Percentiles rank a stretch among this genome's conserved stretches.
These are phyloP conservation scores for Xestia ashworthii DNA, from an alignment of 2,888 invertebrate genomes.

Conservation along the genomic window DNA sequence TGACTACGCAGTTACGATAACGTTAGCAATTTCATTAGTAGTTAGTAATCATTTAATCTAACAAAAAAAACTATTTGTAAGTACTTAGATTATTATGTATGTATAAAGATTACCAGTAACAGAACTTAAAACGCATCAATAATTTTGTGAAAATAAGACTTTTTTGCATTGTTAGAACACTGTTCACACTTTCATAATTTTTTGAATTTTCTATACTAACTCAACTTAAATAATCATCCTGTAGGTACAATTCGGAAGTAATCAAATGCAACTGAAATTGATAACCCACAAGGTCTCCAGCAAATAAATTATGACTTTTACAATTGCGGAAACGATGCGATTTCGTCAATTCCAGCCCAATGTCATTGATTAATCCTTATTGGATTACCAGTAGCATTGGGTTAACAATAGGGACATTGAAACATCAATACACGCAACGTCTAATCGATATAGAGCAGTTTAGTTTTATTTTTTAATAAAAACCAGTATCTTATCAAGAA, in stretches of 20 bases:
- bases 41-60: background rate
- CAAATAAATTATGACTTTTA: slow-evolving; percentile 22
- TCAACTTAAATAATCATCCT: background rate
- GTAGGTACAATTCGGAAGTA: slow-evolving; percentile 3
- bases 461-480: slow-evolving; percentile 31
- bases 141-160: background rate
- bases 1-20: slow-evolving; percentile 24
- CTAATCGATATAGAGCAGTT: slow-evolving; percentile 26
- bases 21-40: slow-evolving; percentile 9
- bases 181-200: background rate
- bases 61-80: background rate
- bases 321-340: slow-evolving; percentile 2
- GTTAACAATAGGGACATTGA: background rate
- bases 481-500: slow-evolving; percentile 53
- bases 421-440: background rate
- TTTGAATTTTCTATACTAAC: background rate
- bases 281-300: slow-evolving; percentile 5
- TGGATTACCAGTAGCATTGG: slow-evolving; percentile 29
- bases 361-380: slow-evolving; percentile 11
- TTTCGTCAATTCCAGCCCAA: slow-evolving; percentile 17
- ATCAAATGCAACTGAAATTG: slow-evolving; percentile 10
- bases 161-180: background rate
- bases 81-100: background rate
- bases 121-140: background rate
- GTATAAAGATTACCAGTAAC: background rate